These are phyloP conservation scores for Trachelus stipa DNA, from an alignment of 2,888 invertebrate species.

Conservation along the genomic window DNA sequence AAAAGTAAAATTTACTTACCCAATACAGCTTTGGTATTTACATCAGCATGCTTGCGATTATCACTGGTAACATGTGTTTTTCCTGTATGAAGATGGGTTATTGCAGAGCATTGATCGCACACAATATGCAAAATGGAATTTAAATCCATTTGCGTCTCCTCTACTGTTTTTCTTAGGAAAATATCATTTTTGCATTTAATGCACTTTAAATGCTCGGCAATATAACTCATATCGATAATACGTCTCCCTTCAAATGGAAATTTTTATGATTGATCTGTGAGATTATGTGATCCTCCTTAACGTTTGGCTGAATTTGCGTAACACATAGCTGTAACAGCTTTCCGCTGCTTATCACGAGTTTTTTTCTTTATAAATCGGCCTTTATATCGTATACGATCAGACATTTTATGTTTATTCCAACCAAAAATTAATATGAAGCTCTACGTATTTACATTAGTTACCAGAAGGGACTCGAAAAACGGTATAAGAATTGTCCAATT, in stretches of 20 bases:
- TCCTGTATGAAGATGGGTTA: conserved; percentile 17
- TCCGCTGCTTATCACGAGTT: conserved; percentile 14
- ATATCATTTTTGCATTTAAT: no score
- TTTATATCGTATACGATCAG: conserved; percentile 11
- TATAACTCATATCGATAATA: no score
- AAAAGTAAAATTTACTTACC: conserved; percentile 16
- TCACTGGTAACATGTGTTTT: conserved; percentile 18
- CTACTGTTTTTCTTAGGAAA: no score
- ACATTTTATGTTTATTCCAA: background rate
- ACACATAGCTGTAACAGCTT: conserved; percentile 15
- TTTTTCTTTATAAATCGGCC: conserved; percentile 15
- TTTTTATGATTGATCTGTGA: conserved; percentile 11
- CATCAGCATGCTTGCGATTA: conserved; percentile 17
- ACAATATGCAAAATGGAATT: conserved; percentile 16
- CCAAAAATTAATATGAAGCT: no score
- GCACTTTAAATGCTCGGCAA: no score
- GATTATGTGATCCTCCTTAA: background rate
- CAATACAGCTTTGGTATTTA: conserved; percentile 24
- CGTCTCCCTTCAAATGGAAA: background rate
- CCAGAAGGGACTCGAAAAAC: background rate
- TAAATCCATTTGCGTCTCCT: conserved; percentile 14
- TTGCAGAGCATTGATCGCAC: conserved; percentile 15
- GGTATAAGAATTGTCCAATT: no score
- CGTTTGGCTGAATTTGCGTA: conserved; percentile 12
- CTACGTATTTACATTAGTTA: background rate